phyloP scores from a whole-genome alignment of 2,113 vertebrate genomes.

The Periophthalmus modestus region DNA sequence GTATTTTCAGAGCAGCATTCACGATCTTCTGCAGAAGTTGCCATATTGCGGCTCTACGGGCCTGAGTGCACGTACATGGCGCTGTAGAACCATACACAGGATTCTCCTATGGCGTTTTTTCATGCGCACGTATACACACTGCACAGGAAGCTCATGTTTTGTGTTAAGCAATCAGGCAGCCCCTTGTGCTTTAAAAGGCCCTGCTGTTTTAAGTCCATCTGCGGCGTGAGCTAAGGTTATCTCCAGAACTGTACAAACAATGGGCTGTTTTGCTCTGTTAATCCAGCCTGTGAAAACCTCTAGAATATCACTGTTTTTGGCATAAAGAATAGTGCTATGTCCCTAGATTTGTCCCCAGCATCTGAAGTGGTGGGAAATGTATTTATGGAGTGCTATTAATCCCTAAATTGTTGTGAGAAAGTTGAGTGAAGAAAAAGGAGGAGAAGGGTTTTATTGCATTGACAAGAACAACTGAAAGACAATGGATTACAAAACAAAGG shows the following conservation, averaged over 20 bases:
- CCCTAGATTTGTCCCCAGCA: constrained; percentile 44
- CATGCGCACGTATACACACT: constrained; percentile 34
- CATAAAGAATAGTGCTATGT: constrained; percentile 46
- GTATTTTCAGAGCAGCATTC: background rate
- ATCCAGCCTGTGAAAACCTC: constrained; percentile 42
- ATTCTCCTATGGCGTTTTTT: constrained; percentile 36
- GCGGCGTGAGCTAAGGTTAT: constrained; percentile 29
- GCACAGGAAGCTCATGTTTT: constrained; percentile 66
- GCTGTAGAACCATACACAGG: constrained; percentile 9
- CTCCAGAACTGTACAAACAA: constrained; percentile 35
- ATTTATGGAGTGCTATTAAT: constrained; percentile 31
- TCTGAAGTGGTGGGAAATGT: constrained; percentile 57
- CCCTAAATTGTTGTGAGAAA: constrained; percentile 57
- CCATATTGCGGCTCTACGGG: constrained; percentile 3
- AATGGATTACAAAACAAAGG: constrained; percentile 20
- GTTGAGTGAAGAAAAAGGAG: background rate
- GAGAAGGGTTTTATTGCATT: constrained; percentile 38
- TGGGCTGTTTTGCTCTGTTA: constrained; percentile 43
- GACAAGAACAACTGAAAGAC: constrained; percentile 12
- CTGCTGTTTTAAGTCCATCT: constrained; percentile 17
- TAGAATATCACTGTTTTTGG: constrained; percentile 58
- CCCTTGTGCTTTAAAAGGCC: constrained; percentile 21
- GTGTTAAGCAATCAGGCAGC: constrained; percentile 59
- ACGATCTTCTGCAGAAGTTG: background rate
- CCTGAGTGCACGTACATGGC: constrained; percentile 5